Conservation (phyloP, 2,797 vertebrate species). For the Philypnodon macrostomus region DNA sequence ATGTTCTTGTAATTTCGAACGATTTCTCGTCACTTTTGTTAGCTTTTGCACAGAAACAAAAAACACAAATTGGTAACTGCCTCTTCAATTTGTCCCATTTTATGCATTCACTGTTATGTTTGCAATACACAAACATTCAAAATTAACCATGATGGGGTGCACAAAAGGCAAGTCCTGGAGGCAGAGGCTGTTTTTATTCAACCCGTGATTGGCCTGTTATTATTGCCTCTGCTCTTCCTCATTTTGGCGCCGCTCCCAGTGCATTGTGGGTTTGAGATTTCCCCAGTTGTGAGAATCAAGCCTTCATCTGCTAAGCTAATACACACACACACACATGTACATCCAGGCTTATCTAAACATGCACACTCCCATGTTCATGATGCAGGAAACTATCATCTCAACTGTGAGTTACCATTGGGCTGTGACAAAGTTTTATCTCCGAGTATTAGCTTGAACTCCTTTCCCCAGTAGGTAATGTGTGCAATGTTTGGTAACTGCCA, state of each 20-base stretch:
- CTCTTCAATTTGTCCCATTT: conserved; percentile 32
- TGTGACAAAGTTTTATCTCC: conserved; percentile 53
- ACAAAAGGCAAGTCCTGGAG: conserved; percentile 38
- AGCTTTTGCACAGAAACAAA: conserved; percentile 39
- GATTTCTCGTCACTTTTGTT: conserved; percentile 31
- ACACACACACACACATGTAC: no score
- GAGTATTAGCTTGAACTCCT: conserved; percentile 20
- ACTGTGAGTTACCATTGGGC: conserved; percentile 68
- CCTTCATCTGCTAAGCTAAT: conserved; percentile 65
- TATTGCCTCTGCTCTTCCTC: conserved; percentile 49
- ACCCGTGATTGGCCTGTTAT: conserved; percentile 56
- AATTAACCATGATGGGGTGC: conserved; percentile 48
- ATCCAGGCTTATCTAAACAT: conserved; percentile 67
- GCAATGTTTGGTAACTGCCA: conserved; percentile 38
- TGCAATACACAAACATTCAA: conserved; percentile 25
- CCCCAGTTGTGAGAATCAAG: conserved; percentile 66
- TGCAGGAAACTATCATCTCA: conserved; percentile 49
- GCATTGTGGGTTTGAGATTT: conserved; percentile 74
- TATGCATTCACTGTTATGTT: conserved; percentile 50
- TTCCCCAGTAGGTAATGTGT: conserved; percentile 13
- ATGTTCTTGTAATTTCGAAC: no score
- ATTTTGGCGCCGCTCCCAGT: conserved; percentile 64
- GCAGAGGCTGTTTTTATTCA: conserved; percentile 30
- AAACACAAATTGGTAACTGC: conserved; percentile 9
- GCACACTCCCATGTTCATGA: conserved; percentile 47